Evolutionary conservation across 2,888 invertebrate species (phyloP).

Genomic region (Graphium colonna): DNA sequence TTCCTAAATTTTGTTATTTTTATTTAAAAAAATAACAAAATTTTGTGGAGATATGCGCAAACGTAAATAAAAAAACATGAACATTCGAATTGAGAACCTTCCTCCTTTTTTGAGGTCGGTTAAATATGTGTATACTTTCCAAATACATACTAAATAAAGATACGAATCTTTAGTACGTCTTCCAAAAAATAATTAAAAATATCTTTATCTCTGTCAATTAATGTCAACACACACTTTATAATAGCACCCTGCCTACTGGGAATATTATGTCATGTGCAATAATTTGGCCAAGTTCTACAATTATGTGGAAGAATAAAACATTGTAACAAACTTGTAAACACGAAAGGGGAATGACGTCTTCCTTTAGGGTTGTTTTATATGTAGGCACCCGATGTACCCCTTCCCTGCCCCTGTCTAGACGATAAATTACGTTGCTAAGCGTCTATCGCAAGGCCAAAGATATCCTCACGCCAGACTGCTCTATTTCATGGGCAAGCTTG

Average conservation of each 20-base stretch:
- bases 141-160: too few relatives aligned
- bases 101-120: too few relatives aligned
- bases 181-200: neutral
- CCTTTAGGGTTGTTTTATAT: neutral
- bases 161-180: neutral
- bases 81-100: too few relatives aligned
- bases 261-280: neutral
- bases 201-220: neutral
- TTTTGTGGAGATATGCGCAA: too few relatives aligned
- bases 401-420: constrained; percentile 20
- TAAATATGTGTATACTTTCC: too few relatives aligned
- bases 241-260: neutral
- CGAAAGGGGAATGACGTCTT: neutral
- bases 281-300: neutral
- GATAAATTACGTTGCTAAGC: constrained; percentile 2
- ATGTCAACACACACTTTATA: neutral
- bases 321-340: too few relatives aligned
- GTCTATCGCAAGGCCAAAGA: neutral
- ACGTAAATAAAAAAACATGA: too few relatives aligned
- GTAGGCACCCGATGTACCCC: neutral
- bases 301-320: neutral
- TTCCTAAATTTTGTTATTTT: too few relatives aligned
- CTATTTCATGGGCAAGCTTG: neutral
- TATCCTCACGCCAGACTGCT: neutral
- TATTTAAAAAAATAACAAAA: too few relatives aligned